Conservation (phyloP, 2,797 vertebrate species). For the Stomatorhinus walkeri region DNA sequence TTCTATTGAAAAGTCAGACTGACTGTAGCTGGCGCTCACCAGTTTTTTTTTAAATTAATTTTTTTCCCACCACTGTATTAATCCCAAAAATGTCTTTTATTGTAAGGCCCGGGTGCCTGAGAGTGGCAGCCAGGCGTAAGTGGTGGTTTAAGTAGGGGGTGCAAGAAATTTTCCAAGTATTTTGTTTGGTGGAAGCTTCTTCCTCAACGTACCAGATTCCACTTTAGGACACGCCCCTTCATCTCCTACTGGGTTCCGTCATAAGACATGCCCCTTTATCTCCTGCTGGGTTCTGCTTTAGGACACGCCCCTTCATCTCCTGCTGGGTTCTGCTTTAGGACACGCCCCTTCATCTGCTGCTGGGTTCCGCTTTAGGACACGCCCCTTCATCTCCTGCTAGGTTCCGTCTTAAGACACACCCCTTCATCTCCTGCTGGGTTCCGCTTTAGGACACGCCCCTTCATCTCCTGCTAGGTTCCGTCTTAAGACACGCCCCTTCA, state of each 20-base stretch:
- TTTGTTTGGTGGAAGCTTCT: background rate
- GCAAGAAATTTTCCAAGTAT: background rate
- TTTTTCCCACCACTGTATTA: background rate
- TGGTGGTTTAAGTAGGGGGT: background rate
- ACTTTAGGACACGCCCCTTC: background rate
- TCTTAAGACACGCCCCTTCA: too few relatives aligned
- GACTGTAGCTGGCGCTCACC: background rate
- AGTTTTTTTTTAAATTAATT: background rate
- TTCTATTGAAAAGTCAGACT: background rate
- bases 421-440: too few relatives aligned
- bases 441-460: too few relatives aligned
- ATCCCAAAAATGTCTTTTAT: background rate
- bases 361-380: background rate
- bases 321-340: too few relatives aligned
- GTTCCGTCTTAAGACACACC: too few relatives aligned
- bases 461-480: too few relatives aligned
- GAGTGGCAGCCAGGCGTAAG: background rate
- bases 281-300: too few relatives aligned
- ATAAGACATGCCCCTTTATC: too few relatives aligned
- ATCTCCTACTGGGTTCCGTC: too few relatives aligned
- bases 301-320: too few relatives aligned
- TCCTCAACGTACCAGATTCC: background rate
- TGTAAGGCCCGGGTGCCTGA: background rate
- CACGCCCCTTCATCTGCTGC: too few relatives aligned
- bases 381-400: background rate